These are phyloP conservation scores for Eulemur coronatus DNA, from an alignment of 2,797 vertebrate genomes.

Conservation along the genomic window DNA sequence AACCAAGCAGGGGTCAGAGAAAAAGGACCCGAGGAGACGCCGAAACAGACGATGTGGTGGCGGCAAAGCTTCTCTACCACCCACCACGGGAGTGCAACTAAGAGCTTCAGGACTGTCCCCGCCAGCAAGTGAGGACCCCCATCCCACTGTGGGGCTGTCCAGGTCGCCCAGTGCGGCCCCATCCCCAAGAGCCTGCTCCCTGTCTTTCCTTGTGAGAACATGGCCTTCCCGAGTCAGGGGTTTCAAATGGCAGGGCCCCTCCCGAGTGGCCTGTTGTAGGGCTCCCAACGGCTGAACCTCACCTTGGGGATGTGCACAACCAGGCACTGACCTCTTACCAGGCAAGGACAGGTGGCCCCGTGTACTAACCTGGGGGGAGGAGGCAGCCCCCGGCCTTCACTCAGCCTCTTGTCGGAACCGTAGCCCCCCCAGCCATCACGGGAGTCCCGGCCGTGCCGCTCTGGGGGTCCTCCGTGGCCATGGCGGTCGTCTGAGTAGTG, in stretches of 20 bases:
- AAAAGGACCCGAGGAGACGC: not conserved
- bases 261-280: not conserved
- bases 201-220: not conserved
- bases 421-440: constrained; percentile 88
- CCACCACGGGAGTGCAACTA: not conserved
- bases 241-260: not conserved
- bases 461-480: constrained; percentile 70
- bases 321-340: not conserved
- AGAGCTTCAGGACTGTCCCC: not conserved
- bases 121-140: too few relatives aligned
- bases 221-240: not conserved
- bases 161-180: not conserved
- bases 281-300: not conserved
- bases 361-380: constrained; percentile 82
- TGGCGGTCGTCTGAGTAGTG: constrained; percentile 91
- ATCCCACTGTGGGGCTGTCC: not conserved
- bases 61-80: not conserved
- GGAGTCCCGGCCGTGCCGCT: constrained; percentile 89
- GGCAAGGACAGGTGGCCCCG: not conserved
- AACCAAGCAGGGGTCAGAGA: not conserved
- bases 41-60: not conserved
- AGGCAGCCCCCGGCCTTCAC: constrained; percentile 81
- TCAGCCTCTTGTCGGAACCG: constrained; percentile 90
- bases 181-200: not conserved
- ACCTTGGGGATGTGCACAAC: not conserved